Evolutionary conservation across 2,888 invertebrate genomes (phyloP).

Genomic region (Tipula confusa): DNA sequence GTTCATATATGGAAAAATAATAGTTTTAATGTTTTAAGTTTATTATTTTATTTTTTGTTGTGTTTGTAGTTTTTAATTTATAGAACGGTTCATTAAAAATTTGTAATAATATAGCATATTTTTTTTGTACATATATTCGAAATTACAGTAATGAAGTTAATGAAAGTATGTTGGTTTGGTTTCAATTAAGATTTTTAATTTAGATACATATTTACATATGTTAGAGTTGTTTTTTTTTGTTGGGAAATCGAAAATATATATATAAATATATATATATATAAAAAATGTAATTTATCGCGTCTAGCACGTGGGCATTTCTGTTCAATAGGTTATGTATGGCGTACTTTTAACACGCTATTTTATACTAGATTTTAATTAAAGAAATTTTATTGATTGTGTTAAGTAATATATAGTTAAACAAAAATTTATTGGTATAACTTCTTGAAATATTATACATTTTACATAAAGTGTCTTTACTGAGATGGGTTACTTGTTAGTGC

Average conservation of each 20-base stretch:
- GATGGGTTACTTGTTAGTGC: too few species aligned
- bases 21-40: not conserved
- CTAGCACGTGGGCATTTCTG: not conserved
- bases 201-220: not conserved
- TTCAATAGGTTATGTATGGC: too few species aligned
- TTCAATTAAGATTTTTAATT: not conserved
- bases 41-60: not conserved
- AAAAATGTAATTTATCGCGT: not conserved
- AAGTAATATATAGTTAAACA: too few species aligned
- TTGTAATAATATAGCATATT: not conserved
- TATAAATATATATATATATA: not conserved
- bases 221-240: not conserved
- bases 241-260: not conserved
- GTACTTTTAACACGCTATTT: too few species aligned
- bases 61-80: not conserved
- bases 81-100: constrained; percentile 12
- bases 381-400: too few species aligned
- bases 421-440: too few species aligned
- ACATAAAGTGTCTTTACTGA: too few species aligned
- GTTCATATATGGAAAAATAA: too few species aligned
- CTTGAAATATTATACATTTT: too few species aligned
- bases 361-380: too few species aligned
- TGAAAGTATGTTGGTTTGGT: not conserved
- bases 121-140: not conserved
- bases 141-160: not conserved